phyloP scores from a whole-genome alignment of 37 sponge, comb jelly and placozoan genomes.

The Oopsacas minuta region DNA sequence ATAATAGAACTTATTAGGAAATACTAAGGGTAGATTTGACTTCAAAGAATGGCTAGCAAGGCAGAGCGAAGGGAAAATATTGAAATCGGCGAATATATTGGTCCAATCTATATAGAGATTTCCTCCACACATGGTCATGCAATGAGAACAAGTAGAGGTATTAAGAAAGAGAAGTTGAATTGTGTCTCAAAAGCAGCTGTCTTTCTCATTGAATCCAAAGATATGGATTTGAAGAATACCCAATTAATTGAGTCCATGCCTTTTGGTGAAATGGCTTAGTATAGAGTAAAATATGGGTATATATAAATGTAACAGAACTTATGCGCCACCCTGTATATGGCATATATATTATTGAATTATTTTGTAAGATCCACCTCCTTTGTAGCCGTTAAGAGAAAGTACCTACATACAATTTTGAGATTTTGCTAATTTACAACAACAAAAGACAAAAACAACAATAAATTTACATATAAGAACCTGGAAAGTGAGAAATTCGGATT shows the following conservation, averaged over 20 bases:
- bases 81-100: constrained; percentile 6
- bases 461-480: too few species aligned
- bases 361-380: too few species aligned
- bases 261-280: too few species aligned
- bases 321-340: too few species aligned
- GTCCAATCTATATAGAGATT: not conserved
- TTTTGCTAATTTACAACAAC: too few species aligned
- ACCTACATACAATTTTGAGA: too few species aligned
- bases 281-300: too few species aligned
- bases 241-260: not conserved
- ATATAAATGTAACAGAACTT: too few species aligned
- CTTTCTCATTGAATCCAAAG: not conserved
- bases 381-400: too few species aligned
- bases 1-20: not conserved
- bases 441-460: too few species aligned
- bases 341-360: too few species aligned
- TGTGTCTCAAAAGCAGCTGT: not conserved
- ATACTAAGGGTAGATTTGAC: not conserved
- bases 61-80: not conserved
- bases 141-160: not conserved
- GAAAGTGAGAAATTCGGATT: too few species aligned
- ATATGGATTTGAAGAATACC: not conserved
- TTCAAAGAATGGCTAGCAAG: not conserved
- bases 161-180: not conserved
- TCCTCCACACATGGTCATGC: not conserved